Conservation (phyloP, 2,888 invertebrate genomes). For the Matsumyia berberina region DNA sequence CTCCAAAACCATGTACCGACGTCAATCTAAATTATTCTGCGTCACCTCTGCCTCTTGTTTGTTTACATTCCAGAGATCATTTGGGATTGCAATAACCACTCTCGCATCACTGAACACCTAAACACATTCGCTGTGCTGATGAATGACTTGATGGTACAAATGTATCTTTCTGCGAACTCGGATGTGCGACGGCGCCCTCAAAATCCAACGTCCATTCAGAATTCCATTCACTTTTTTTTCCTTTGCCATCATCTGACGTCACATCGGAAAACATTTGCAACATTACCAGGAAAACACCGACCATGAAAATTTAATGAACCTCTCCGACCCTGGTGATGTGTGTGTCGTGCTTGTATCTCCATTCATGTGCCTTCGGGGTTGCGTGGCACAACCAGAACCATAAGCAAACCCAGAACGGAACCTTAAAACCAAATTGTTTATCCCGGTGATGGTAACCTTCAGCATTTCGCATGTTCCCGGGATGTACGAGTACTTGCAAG, state of each 20-base stretch:
- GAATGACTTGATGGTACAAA: slow-evolving; percentile 32
- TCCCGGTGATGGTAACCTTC: slow-evolving; percentile 61
- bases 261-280: slow-evolving; percentile 26
- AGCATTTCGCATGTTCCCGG: slow-evolving; percentile 49
- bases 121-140: not conserved
- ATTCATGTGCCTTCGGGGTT: slow-evolving; percentile 21
- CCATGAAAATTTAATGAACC: slow-evolving; percentile 64
- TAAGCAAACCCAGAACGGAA: not conserved
- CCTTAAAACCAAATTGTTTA: slow-evolving; percentile 63
- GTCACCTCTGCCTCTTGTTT: slow-evolving; percentile 33
- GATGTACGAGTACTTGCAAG: slow-evolving; percentile 6
- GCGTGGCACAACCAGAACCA: slow-evolving; percentile 1
- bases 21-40: slow-evolving; percentile 7
- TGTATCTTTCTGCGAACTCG: not conserved
- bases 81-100: slow-evolving; percentile 44
- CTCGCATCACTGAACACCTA: not conserved
- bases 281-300: slow-evolving; percentile 13
- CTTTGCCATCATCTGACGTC: slow-evolving; percentile 50
- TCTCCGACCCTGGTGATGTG: not conserved
- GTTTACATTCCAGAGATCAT: slow-evolving; percentile 63
- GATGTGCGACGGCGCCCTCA: slow-evolving; percentile 4
- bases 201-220: slow-evolving; percentile 18
- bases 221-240: slow-evolving; percentile 40
- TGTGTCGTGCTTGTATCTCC: not conserved
- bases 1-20: not conserved